Base-by-base conservation (phyloP, 2,113 vertebrate species). In the Podilymbus podiceps region DNA sequence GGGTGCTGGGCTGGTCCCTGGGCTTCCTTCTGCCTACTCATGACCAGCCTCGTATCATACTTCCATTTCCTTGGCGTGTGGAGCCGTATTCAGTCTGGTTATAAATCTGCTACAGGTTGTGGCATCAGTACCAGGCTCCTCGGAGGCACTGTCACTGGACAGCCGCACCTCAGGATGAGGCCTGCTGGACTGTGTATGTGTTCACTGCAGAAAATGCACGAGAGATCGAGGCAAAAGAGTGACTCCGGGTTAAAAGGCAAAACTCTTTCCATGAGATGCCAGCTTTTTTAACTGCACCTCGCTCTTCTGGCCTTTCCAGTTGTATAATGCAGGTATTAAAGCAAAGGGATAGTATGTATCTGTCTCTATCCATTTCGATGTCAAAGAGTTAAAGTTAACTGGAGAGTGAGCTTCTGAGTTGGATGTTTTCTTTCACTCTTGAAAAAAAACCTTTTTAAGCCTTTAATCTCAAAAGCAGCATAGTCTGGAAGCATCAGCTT, bases 51-150 rank as follows among this genome's bases (percentile, higher is more conserved):
- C 28, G 15, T 56, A 12, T n/a, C 44, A 3, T 46, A 8, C 4
- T 75, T 42, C 33, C 5, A 0, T 75, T 71, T 74, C 52, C 46
- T 79, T 5, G 0, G 2, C 1, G 0, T 49, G 53, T 20, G 40
- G 38, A 85, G 67, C 71, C 18, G 31, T 2, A 0, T 42, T 86
- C 35, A 31, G 53, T 23, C 47, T 69, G 38, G 56, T 42, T 81
- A 74, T 12, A 62, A 58, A 35, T 62, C 55, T 38, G 38, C 23
- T 75, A 20, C 60, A 64, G 33, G 49, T 8, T 47, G 33, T 44
- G 62, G 50, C 31, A 35, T 69, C 59, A 28, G 35, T 12, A 28
- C 7, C 11, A 9, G 11, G 15, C 22, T 78, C 12, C 50, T 82
- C 31, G 42, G 55, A 81, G 63, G 42, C 12, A 8, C 35, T 17